Conservation (phyloP, 2,113 vertebrate genomes). For the Phyllopteryx taeniolatus region DNA sequence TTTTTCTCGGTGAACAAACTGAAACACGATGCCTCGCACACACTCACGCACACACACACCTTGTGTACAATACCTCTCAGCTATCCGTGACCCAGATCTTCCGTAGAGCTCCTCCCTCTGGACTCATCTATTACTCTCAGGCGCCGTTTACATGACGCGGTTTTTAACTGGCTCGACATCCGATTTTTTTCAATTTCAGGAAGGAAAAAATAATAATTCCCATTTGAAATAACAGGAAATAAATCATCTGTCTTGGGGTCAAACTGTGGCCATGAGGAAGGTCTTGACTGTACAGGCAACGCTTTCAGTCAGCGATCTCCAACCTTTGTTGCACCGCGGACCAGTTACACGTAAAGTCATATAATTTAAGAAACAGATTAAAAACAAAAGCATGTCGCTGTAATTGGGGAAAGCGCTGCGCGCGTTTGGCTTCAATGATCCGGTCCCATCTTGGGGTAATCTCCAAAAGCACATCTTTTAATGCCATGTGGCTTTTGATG, state of each 20-base stretch:
- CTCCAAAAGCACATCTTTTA: no score
- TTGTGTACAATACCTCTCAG: slow-evolving; percentile 58
- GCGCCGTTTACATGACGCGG: slow-evolving; percentile 30
- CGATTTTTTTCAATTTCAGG: neutral
- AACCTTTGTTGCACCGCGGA: no score
- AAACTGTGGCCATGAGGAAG: neutral
- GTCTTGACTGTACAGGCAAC: neutral
- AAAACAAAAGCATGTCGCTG: neutral
- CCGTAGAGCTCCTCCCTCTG: slow-evolving; percentile 53
- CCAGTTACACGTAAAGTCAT: no score
- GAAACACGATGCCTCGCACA: neutral
- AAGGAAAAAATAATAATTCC: neutral
- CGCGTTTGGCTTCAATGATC: no score
- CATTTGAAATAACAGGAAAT: neutral
- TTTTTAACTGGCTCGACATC: slow-evolving; percentile 53
- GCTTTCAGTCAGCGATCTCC: no score
- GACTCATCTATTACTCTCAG: slow-evolving; percentile 50
- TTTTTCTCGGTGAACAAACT: slow-evolving; percentile 2
- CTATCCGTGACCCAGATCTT: slow-evolving; percentile 73
- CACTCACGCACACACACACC: slow-evolving; percentile 10
- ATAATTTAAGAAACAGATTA: neutral
- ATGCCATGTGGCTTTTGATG: no score
- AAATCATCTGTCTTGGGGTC: neutral
- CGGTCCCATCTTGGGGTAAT: no score
- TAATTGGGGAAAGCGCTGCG: no score